phyloP scores from a whole-genome alignment of 2,113 vertebrate species.

The Indicator maculatus region DNA sequence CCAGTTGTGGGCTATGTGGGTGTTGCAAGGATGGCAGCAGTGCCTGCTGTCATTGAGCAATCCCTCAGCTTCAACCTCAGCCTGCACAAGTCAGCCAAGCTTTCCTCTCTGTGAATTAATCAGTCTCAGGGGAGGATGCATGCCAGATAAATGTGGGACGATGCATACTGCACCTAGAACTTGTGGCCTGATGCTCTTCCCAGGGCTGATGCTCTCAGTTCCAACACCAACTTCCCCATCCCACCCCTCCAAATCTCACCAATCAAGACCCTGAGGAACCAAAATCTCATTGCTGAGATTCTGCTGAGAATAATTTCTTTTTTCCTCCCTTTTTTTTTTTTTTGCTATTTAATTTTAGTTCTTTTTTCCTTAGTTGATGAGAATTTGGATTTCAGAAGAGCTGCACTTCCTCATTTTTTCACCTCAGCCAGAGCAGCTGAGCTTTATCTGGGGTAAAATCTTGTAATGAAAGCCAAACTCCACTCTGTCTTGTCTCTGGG shows the following conservation, averaged over 20 bases:
- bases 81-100: background rate
- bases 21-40: background rate
- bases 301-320: no score
- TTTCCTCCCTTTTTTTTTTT: background rate
- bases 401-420: background rate
- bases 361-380: background rate
- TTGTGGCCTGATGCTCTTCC: background rate
- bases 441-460: background rate
- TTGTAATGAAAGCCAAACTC: background rate
- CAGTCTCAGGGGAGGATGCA: accelerated
- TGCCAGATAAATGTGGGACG: background rate
- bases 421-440: background rate
- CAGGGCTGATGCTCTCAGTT: background rate
- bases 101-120: background rate
- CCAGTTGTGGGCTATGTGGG: accelerated
- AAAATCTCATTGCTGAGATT: background rate
- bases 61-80: background rate
- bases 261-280: background rate
- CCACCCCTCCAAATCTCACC: background rate
- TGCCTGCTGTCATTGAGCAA: background rate
- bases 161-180: background rate
- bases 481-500: background rate
- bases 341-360: background rate
- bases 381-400: background rate
- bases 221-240: background rate